Evolutionary conservation across 2,797 vertebrate species (phyloP).

Genomic region (Mormyrops boulengeri): DNA sequence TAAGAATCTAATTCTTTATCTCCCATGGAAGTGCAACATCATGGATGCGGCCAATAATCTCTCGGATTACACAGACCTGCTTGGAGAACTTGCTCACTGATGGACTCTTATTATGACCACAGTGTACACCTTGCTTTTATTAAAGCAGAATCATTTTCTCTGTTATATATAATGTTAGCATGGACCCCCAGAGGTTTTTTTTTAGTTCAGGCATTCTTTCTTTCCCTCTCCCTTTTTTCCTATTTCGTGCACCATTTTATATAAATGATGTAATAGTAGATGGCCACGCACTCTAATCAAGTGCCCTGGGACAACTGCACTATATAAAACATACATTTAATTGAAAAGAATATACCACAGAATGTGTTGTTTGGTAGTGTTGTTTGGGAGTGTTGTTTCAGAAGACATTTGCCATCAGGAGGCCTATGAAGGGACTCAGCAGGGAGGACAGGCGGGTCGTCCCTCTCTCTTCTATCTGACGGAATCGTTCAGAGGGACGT

Average conservation of each 20-base stretch:
- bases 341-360: not conserved
- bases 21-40: not conserved
- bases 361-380: not conserved
- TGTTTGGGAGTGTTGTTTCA: conserved; percentile 1
- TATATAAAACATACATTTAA: not conserved
- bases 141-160: not conserved
- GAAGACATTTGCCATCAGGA: not conserved
- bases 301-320: not conserved
- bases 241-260: not conserved
- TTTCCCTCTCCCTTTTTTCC: not conserved
- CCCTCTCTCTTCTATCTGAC: conserved; percentile 14
- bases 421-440: not conserved
- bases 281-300: not conserved
- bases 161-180: not conserved
- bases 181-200: not conserved
- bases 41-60: not conserved
- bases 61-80: not conserved
- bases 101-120: not conserved
- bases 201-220: not conserved
- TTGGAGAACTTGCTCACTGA: not conserved
- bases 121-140: not conserved
- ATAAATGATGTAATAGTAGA: not conserved
- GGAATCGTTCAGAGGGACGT: conserved; percentile 24
- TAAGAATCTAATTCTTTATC: not conserved
- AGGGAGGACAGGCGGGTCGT: not conserved